These are phyloP conservation scores for Porites australiensis DNA, from an alignment of 64 coral and sea anemone species.

Conservation along the genomic window DNA sequence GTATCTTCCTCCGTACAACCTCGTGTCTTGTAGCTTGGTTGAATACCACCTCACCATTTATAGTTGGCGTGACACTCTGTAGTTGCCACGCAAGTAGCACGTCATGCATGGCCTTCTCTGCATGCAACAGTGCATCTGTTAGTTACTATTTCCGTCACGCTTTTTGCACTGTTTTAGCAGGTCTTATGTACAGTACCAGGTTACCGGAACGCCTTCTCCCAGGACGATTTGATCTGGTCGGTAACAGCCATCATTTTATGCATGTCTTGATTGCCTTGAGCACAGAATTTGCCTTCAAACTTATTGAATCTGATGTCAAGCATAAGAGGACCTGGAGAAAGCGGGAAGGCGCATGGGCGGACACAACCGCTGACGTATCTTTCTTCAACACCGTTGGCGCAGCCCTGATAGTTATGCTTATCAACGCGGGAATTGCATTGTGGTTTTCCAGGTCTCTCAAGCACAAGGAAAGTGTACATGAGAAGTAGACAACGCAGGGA, in stretches of 20 bases:
- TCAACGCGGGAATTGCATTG: slow-evolving; percentile 15
- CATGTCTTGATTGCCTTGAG: slow-evolving; percentile 42
- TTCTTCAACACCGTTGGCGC: neutral
- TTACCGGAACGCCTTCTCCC: slow-evolving; percentile 55
- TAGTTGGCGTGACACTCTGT: slow-evolving; percentile 37
- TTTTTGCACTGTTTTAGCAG: slow-evolving; percentile 34
- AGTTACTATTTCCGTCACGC: slow-evolving; percentile 23
- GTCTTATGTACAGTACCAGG: slow-evolving; percentile 31
- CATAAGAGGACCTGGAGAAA: neutral
- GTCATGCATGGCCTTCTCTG: neutral
- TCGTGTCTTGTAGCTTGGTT: slow-evolving; percentile 12
- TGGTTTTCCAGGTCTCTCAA: neutral
- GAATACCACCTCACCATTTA: slow-evolving; percentile 31
- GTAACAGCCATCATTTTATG: slow-evolving; percentile 70
- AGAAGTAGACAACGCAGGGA: neutral
- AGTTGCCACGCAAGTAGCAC: neutral
- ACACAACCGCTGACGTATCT: slow-evolving; percentile 1
- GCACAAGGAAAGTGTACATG: neutral
- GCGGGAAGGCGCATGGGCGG: neutral
- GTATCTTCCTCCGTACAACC: slow-evolving; percentile 24
- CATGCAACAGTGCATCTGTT: slow-evolving; percentile 12
- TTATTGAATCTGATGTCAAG: slow-evolving; percentile 9
- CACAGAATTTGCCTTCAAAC: slow-evolving; percentile 48
- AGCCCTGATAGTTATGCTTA: slow-evolving; percentile 7
- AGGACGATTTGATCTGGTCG: slow-evolving; percentile 64